Evolutionary conservation across 2,113 vertebrate genomes (phyloP).

Genomic region (Nothobranchius kuhntae): DNA sequence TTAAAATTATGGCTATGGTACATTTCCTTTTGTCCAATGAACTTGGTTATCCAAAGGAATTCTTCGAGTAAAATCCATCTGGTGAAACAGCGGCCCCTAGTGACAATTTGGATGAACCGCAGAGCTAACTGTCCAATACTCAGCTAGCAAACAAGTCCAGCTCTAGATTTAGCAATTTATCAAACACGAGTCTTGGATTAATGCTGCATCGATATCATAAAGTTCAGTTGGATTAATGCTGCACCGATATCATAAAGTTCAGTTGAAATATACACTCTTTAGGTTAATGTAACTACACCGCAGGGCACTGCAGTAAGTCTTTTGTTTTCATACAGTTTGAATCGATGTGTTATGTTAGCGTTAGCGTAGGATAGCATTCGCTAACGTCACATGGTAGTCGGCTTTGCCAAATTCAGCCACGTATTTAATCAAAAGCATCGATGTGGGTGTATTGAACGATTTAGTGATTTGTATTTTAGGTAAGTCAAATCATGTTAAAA

Average conservation of each 20-base stretch:
- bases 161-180: constrained; percentile 56
- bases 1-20: neutral
- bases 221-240: constrained; percentile 39
- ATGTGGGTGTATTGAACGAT: neutral
- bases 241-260: constrained; percentile 21
- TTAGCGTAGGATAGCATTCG: constrained; percentile 42
- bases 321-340: constrained; percentile 25
- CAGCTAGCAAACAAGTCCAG: constrained; percentile 56
- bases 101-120: constrained; percentile 25
- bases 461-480: neutral
- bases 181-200: constrained; percentile 41
- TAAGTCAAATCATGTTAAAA: neutral
- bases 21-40: neutral
- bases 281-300: constrained; percentile 34
- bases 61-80: neutral
- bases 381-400: constrained; percentile 23
- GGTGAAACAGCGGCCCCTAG: constrained; percentile 45
- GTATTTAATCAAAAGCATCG: neutral
- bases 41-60: neutral
- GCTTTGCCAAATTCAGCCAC: constrained; percentile 5
- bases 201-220: constrained; percentile 13
- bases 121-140: constrained; percentile 33
- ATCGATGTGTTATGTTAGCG: constrained; percentile 49
- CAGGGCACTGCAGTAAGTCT: constrained; percentile 52
- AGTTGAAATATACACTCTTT: constrained; percentile 49